phyloP scores from a whole-genome alignment of 2,888 invertebrate species.

The Cenopis cana region DNA sequence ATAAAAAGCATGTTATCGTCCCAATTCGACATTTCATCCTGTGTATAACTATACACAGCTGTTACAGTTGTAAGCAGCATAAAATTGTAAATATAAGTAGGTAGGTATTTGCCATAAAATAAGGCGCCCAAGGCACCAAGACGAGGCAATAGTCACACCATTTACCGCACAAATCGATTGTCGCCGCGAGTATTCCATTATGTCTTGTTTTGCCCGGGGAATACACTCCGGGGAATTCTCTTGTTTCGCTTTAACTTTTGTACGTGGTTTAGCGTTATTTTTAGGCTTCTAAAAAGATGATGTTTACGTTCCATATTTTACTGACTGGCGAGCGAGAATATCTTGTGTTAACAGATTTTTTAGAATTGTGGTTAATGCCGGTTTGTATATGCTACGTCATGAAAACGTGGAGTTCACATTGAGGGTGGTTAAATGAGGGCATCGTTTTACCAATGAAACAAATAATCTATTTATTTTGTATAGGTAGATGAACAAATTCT shows the following conservation, averaged over 20 bases:
- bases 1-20: not conserved
- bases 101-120: not conserved
- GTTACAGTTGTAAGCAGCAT: not conserved
- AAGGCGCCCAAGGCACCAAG: slow-evolving; percentile 15
- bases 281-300: slow-evolving; percentile 36
- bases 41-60: not conserved
- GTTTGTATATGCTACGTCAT: slow-evolving; percentile 23
- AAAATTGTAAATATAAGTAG: not conserved
- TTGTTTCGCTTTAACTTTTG: slow-evolving; percentile 38
- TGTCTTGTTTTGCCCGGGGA: slow-evolving; percentile 44
- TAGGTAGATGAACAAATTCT: too few species aligned
- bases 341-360: slow-evolving; percentile 32
- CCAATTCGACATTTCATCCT: not conserved
- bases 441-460: not conserved
- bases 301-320: slow-evolving; percentile 41
- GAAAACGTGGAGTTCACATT: not conserved
- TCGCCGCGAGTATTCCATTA: slow-evolving; percentile 45
- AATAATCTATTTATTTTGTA: too few species aligned
- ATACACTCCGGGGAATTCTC: slow-evolving; percentile 26
- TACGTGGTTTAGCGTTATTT: slow-evolving; percentile 28
- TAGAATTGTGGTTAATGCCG: slow-evolving; percentile 7
- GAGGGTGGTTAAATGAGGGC: not conserved
- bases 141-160: slow-evolving; percentile 47
- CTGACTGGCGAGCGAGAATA: slow-evolving; percentile 23
- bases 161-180: slow-evolving; percentile 51